phyloP scores from a whole-genome alignment of 2,113 vertebrate genomes.

The Mus spicilegus region DNA sequence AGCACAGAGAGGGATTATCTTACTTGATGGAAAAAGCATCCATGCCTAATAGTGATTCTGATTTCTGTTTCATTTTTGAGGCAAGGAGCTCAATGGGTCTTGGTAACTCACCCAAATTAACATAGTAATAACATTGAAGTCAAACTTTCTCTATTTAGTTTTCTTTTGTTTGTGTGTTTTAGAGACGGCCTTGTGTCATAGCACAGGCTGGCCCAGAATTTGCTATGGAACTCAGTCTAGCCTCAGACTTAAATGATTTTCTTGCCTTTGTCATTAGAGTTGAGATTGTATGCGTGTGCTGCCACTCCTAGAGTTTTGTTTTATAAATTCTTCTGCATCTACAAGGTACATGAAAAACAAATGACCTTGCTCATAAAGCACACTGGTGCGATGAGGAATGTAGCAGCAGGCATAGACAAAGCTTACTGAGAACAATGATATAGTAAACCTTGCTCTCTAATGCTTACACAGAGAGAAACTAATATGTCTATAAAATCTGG shows the following conservation, averaged over 20 bases:
- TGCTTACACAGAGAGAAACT: too few relatives aligned
- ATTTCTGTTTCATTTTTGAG: background rate
- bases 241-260: too few relatives aligned
- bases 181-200: background rate
- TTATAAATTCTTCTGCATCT: background rate
- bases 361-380: background rate
- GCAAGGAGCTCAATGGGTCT: background rate
- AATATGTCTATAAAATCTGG: too few relatives aligned
- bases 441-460: too few relatives aligned
- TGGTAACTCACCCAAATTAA: background rate
- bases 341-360: background rate
- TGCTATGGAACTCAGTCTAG: background rate
- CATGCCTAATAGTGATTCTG: background rate
- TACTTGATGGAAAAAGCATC: background rate
- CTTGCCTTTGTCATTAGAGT: background rate
- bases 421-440: background rate
- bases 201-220: background rate
- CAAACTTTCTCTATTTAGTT: background rate
- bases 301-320: background rate
- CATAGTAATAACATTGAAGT: background rate
- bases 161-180: background rate
- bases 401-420: background rate
- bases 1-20: background rate
- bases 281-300: background rate
- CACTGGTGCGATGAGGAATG: rapidly evolving